Conservation (phyloP, 2,797 vertebrate species). For the Sciurus carolinensis region DNA sequence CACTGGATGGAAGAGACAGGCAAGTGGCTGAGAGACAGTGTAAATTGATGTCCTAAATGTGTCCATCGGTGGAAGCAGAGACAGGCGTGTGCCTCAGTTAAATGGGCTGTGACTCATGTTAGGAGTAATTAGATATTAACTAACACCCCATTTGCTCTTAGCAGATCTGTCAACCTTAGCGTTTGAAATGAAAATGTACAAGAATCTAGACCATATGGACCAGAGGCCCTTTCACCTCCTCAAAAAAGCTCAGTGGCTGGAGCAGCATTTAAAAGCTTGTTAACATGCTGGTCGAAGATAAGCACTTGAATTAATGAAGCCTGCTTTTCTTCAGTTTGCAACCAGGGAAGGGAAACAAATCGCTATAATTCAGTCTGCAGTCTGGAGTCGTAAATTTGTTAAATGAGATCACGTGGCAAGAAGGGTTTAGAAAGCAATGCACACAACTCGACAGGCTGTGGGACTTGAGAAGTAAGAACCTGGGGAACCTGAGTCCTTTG, state of each 20-base stretch:
- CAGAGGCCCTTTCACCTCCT: slow-evolving; percentile 66
- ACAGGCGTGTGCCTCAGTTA: not conserved
- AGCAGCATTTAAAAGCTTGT: slow-evolving; percentile 58
- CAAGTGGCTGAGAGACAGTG: not conserved
- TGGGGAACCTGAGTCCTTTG: rapidly evolving
- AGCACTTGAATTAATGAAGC: slow-evolving; percentile 62
- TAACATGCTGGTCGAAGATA: slow-evolving; percentile 54
- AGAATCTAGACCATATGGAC: slow-evolving; percentile 69
- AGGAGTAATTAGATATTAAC: slow-evolving; percentile 73
- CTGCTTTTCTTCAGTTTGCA: slow-evolving; percentile 45
- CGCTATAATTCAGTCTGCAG: slow-evolving; percentile 13
- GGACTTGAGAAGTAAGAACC: no score
- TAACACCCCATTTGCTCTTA: slow-evolving; percentile 71
- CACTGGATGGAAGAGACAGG: not conserved
- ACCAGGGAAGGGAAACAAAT: slow-evolving; percentile 55
- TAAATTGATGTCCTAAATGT: not conserved
- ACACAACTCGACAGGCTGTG: no score
- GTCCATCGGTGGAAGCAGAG: not conserved
- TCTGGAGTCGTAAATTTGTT: slow-evolving; percentile 51
- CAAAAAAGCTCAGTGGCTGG: slow-evolving; percentile 11
- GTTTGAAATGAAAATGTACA: slow-evolving; percentile 61
- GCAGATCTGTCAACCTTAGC: slow-evolving; percentile 69
- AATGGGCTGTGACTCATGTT: slow-evolving; percentile 64
- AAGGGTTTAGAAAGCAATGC: not conserved
- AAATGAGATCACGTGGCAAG: not conserved